Base-by-base conservation (phyloP, 2,888 invertebrate species). In the Disparrhopalites patrizii region DNA sequence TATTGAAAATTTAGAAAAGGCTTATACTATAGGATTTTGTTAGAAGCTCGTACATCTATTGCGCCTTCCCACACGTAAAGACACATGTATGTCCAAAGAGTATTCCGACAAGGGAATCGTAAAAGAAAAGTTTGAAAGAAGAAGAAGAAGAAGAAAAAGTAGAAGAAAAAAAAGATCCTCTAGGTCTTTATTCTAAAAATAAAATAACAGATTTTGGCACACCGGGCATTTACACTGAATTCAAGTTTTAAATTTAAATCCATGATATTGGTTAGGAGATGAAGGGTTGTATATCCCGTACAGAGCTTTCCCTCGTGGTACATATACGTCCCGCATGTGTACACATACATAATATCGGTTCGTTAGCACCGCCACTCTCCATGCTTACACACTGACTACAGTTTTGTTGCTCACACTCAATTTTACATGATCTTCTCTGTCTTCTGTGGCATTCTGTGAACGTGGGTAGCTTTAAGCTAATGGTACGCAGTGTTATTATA, bases 201-300 rank as follows among this genome's bases (percentile, higher is more conserved):
- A 61, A 61, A 61, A 61, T 61, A 61, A 61, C 61, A 61, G 51
- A 61, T 38, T 61, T 61, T 61, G 61, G 61, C 61, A 61, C 43
- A 47, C 47, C 61, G 40, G 61, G 40, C 61, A 61, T 61, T 43
- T 47, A 61, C 50, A 43, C 61, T 61, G 43, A 47, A 50, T 61
- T 61, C 61, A 61, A 27, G 61, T 61, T 61, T 61, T 61, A 61
- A 50, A 61, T 20, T 61, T 61, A 61, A 56, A 61, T 40, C 61
- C 20, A n/a, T 27, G n/a, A 27, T 52, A 52, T 13, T 3, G 2
- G 28, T 27, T 40, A 8, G 3, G 28, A 25, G 27, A 52, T 18
- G 25, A 3, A 13, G 2, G 52, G 15, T 10, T 52, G 30, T 27
- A 51, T 43, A 10, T 43, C 7, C 15, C 8, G 7, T 10, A 15